These are phyloP conservation scores for Drymonia ruficornis DNA, from an alignment of 2,888 invertebrate genomes.

Conservation along the genomic window DNA sequence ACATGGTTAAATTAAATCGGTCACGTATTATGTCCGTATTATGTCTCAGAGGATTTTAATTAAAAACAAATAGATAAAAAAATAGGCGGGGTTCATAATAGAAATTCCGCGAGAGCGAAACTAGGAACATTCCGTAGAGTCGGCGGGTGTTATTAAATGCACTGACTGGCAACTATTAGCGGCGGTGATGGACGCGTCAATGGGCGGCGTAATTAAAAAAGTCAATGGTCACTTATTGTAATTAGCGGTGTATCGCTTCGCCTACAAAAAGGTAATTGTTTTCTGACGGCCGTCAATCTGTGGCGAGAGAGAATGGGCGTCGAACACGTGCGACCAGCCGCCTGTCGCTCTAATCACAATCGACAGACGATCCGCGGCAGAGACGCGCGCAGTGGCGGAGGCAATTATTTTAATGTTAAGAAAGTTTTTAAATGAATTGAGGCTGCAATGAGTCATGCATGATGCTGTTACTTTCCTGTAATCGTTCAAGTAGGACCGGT, in stretches of 20 bases:
- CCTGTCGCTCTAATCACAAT: conserved; percentile 20
- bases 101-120: conserved; percentile 74
- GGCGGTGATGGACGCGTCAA: conserved; percentile 75
- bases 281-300: conserved; percentile 69
- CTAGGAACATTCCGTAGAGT: conserved; percentile 60
- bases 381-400: conserved; percentile 30
- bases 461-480: conserved; percentile 3
- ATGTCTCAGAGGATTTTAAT: conserved; percentile 36
- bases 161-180: conserved; percentile 82
- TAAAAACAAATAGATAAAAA: conserved; percentile 49
- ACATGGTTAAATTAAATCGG: conserved; percentile 35
- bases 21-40: conserved; percentile 25
- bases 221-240: conserved; percentile 81
- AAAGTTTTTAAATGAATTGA: conserved; percentile 12
- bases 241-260: conserved; percentile 75
- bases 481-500: neutral
- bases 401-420: conserved; percentile 39
- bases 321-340: conserved; percentile 53
- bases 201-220: conserved; percentile 80
- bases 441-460: conserved; percentile 5
- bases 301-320: conserved; percentile 42
- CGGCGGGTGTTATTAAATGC: conserved; percentile 73
- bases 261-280: conserved; percentile 82
- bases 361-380: conserved; percentile 21
- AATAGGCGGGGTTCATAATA: conserved; percentile 59